Evolutionary conservation across 2,888 invertebrate genomes (phyloP), one percentile per base, ranked within the genome.

Genomic region (Pristionchus mayeri): DNA sequence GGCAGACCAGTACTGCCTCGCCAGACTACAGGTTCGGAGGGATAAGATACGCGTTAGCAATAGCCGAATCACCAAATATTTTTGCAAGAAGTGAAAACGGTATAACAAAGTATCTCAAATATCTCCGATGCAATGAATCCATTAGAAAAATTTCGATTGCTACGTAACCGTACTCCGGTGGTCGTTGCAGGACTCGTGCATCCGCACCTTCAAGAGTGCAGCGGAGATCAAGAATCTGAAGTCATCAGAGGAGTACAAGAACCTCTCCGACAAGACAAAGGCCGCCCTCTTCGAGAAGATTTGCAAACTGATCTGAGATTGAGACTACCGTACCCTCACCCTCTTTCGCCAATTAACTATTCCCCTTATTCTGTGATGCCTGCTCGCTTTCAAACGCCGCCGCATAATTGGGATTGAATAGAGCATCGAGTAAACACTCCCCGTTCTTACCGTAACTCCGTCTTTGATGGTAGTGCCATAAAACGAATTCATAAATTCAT

Each of bases 1-100:
- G 91, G 91, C 92, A 9, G 92, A 92, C 87, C 91, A 91, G 84
- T 92, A 92, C 86, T 85, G 86, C 40, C 87, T 92, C 71, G 89
- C 91, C 16, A 89, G 89, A 80, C 86, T 92, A 60, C 91, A 91
- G 88, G 90, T 90, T 11, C 54, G 30, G 50, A 54, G 40, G 37
- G 34, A 0, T 6, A 44, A 44, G 44, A 44, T 13, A 44, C 13
- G 44, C 6, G 44, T 44, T 9, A 6, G 44, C 7, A n/a, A n/a
- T n/a, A n/a, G n/a, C n/a, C n/a, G n/a, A n/a, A n/a, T n/a, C n/a
- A n/a, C n/a, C n/a, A n/a, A n/a, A n/a, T n/a, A n/a, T n/a, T n/a
- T n/a, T n/a, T n/a, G n/a, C n/a, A n/a, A n/a, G n/a, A n/a, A n/a
- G n/a, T n/a, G 60, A 30, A 27, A 13, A 60, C 60, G 57, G 57